Base-by-base conservation (phyloP, 2,113 vertebrate genomes). In the Dicrurus megarhynchus region DNA sequence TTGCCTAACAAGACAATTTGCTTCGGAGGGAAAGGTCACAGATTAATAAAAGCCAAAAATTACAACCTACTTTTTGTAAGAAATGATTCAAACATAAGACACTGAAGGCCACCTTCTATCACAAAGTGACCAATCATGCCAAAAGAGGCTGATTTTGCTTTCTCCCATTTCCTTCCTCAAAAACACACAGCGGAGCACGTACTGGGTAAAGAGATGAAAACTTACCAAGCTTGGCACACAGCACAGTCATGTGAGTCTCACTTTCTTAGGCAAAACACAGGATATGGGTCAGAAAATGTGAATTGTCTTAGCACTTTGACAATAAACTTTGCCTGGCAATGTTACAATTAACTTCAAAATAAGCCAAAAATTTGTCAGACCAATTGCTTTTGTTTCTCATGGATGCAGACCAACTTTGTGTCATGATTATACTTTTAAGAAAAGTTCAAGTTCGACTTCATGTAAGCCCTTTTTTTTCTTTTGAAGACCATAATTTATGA, bases 341-440 rank as follows among this genome's bases (percentile, higher is more conserved):
- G 4, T 87, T 95, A 91, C 87, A 91, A 96, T 73, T 95, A 46
- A 76, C 63, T 82, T 84, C 68, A 93, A 91, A 87, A 82, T 39
- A 79, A 96, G 93, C 93, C 87, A 96, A 93, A 91, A 93, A 80
- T 59, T 76, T 91, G 89, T 95, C 89, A 79, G 79, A 82, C 78
- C 87, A 87, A 80, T 70, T 85, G 50, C 82, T 89, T 91, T 96
- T 94, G 82, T 95, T 95, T 95, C 59, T 87, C 59, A 77, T 94
- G 94, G 94, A 94, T 47, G 35, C 50, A 87, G 68, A 84, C 84
- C 94, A 96, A 95, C 69, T 96, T 87, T 75, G 32, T 84, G 94
- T 95, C 91, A 95, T 6, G 68, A 90, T 77, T 74, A 37, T 33
- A 73, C 68, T 89, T 92, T 55, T 55, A 86, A 81, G 55, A 41